Evolutionary conservation across 2,113 vertebrate species (phyloP), one percentile per base, ranked within the genome.

Genomic region (Damaliscus lunatus): DNA sequence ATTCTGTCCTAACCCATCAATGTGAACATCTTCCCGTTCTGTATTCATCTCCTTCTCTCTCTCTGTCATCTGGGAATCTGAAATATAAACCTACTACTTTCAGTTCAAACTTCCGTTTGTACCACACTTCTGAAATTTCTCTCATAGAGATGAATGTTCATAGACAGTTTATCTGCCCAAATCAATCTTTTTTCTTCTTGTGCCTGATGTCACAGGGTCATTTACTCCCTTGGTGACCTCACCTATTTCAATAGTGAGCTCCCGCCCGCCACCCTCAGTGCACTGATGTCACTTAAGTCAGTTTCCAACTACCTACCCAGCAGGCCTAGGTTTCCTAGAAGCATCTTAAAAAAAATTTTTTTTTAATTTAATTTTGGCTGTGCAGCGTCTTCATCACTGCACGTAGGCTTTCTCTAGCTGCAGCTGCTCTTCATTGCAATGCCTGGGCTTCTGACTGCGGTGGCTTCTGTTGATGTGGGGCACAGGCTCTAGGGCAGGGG

Each of bases 21-120:
- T 53, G 31, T 40, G 15, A 89, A 17, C 25, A 67, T 88, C 33
- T 84, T 33, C 6, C 36, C 31, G 3, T 82, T 78, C n/a, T 55
- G 36, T 52, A 11, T 53, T 52, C 46, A 13, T 36, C 25, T n/a
- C 33, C 33, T 86, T 52, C 50, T 60, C 43, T 84, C 33, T 31
- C 36, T 14, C 60, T 90, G 3, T 21, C 60, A 40, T 40, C 48
- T 59, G 86, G n/a, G 31, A 95, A 83, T 33, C 25, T n/a, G 53
- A 93, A 86, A 14, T 74, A 80, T 92, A 57, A 77, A 83, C 12
- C 40, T 46, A 57, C 14, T 88, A 25, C 29, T 53, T 81, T 97
- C 21, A 29, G 78, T 85, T 14, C 48, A 74, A 82, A 57, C 57
- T 83, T 62, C 48, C 53, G 16, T 88, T 59, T 62, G 9, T 48